Evolutionary conservation across 2,113 vertebrate species (phyloP), one percentile per base, ranked within the genome.

Genomic region (Tachysurus vachellii): DNA sequence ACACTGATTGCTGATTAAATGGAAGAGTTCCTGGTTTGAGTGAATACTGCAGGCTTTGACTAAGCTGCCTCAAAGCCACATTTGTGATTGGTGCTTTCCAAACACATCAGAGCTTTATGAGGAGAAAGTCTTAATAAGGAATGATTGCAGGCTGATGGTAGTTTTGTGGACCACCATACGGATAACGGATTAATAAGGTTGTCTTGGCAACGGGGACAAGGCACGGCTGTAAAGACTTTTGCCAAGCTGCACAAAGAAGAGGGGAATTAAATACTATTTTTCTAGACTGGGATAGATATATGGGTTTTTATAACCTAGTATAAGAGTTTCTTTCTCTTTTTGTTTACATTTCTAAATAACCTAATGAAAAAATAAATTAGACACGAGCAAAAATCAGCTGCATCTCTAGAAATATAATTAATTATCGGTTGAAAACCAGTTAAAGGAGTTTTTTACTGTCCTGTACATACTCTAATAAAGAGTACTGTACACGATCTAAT

Each of bases 121-220:
- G 64, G 89, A 92, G 81, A 89, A 93, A 92, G 94, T 92, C 89
- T 89, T 85, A 91, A 89, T 90, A 88, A 92, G 90, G 90, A 82
- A 89, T 92, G 91, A 93, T 93, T 85, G 91, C 87, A 57, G 87
- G 82, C 84, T 90, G 87, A 92, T 92, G 92, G 89, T 89, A 82
- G 91, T 88, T 89, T 88, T 89, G 90, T 92, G 91, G 73, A 93
- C 92, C 91, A 92, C 87, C 23, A 90, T 90, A 89, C 89, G 90
- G 92, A 89, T 89, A 85, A 59, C 92, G 92, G 94, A 94, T 95
- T 95, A 95, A 90, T 50, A 82, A 28, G 89, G 94, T 93, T 94
- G 89, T 92, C 92, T 91, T 31, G 88, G 93, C 92, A 94, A 95
- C 93, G 13, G 83, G 81, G 89, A 87, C 86, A 26, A 19, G 66